A percentile compares a stretch with the other conserved stretches of the same genome.
phyloP scores from a whole-genome alignment of 2,113 vertebrate species.

The Craseonycteris thonglongyai region DNA sequence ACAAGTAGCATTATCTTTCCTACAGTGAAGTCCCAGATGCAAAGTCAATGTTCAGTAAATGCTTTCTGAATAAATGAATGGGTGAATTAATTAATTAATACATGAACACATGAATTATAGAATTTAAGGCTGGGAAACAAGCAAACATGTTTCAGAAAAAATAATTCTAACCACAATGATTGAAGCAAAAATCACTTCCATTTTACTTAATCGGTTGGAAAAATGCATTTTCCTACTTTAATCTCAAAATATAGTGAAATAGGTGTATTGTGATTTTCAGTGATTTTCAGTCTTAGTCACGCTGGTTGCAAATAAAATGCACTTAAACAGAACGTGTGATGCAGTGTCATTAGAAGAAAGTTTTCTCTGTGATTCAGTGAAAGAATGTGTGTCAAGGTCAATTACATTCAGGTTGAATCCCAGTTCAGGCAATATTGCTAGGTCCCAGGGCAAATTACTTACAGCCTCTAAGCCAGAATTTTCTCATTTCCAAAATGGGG shows the following conservation, averaged over 20 bases:
- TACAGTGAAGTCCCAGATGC: background rate
- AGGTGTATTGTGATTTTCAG: too few species aligned
- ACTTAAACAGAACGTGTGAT: background rate
- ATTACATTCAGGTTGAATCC: background rate
- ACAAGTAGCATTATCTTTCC: background rate
- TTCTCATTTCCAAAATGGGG: background rate
- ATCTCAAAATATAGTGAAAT: background rate
- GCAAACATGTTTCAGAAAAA: background rate
- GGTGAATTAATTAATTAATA: too few species aligned
- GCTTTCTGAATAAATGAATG: background rate
- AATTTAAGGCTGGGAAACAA: background rate
- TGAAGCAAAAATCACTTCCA: conserved; percentile 16
- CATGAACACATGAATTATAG: background rate
- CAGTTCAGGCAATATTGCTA: background rate
- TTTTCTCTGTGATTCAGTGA: background rate
- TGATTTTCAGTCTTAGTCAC: background rate
- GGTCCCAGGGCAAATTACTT: background rate
- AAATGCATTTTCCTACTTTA: background rate
- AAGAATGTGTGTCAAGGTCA: background rate
- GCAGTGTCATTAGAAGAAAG: background rate
- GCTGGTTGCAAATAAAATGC: background rate
- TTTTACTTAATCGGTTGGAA: background rate
- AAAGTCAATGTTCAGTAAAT: background rate
- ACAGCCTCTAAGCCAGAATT: background rate
- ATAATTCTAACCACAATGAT: background rate